Base-by-base conservation (phyloP, 1,140 invertebrate species). In the Euglossa dilemma region DNA sequence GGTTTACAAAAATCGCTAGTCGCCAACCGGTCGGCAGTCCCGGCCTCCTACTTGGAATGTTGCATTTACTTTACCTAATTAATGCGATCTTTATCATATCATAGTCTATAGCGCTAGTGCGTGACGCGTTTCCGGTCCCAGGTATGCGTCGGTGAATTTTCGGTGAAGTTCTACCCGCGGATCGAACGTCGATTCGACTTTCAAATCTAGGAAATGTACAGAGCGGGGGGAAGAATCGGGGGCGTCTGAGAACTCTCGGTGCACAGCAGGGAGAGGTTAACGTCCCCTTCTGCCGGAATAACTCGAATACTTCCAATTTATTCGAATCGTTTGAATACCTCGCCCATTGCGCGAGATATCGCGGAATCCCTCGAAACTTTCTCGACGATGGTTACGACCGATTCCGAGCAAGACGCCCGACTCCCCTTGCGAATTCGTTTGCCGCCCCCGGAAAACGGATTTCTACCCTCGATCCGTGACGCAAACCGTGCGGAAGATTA, bases 11-110 rank as follows among this genome's bases (percentile, higher is more conserved):
- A 36, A 8, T 57, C 36, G 56, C 52, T 52, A 12, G 63, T 76
- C 76, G 64, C 54, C 50, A 75, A 69, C 78, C 76, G 81, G 83
- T 89, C 90, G 90, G 90, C 92, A 92, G 90, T 91, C 87, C 84
- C 84, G 90, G 88, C 25, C 25, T 59, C 16, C 47, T 90, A 78
- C 90, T 59, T 92, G 91, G 92, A 92, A 92, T 92, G 92, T 92
- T 87, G 88, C 90, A 89, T 87, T 91, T 85, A 88, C 73, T 84
- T 89, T 83, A 86, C 77, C 79, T 89, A 89, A 88, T 89, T 88
- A 88, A 88, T 80, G 84, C 84, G 87, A 85, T 82, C 80, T 67
- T 73, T 52, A 82, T 64, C 70, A 76, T 66, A 67, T 82, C 83
- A 85, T 43, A 83, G 57, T 66, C 63, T 83, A 36, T 36, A 85